These are phyloP conservation scores for Malurus splendens DNA, from an alignment of 2,797 vertebrate genomes.

Conservation along the genomic window DNA sequence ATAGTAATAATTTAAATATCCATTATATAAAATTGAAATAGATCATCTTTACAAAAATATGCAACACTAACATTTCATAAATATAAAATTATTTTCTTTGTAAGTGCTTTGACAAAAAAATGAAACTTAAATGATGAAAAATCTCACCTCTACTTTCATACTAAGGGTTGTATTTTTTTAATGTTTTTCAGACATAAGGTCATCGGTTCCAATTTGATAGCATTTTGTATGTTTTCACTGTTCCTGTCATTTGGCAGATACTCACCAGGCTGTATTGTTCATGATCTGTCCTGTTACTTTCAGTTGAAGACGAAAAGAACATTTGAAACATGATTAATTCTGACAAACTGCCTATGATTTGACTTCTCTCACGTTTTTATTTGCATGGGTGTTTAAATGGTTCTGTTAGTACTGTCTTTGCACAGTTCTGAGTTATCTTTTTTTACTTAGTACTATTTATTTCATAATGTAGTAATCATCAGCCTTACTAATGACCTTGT, in stretches of 20 bases:
- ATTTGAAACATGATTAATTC: constrained; percentile 59
- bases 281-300: constrained; percentile 52
- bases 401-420: constrained; percentile 75
- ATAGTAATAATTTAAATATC: constrained; percentile 41
- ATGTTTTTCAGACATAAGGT: constrained; percentile 49
- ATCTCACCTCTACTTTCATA: constrained; percentile 56
- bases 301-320: constrained; percentile 33
- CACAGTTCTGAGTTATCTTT: constrained; percentile 67
- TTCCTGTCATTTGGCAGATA: constrained; percentile 32
- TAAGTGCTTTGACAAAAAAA: constrained; percentile 58
- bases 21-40: constrained; percentile 55
- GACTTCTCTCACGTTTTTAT: constrained; percentile 59
- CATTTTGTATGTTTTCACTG: constrained; percentile 49
- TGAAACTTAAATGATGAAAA: constrained; percentile 51
- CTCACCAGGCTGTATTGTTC: constrained; percentile 42
- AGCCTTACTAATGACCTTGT: constrained; percentile 80
- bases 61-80: constrained; percentile 57
- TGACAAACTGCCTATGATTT: constrained; percentile 64
- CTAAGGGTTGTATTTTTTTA: constrained; percentile 62
- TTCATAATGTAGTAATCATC: constrained; percentile 79
- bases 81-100: constrained; percentile 57
- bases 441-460: constrained; percentile 72
- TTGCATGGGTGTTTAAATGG: constrained; percentile 78
- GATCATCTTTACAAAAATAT: constrained; percentile 62
- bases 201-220: constrained; percentile 49